Conservation (phyloP, 37 sponge, comb jelly and placozoan genomes). For the Halisarca cf. caerulea region DNA sequence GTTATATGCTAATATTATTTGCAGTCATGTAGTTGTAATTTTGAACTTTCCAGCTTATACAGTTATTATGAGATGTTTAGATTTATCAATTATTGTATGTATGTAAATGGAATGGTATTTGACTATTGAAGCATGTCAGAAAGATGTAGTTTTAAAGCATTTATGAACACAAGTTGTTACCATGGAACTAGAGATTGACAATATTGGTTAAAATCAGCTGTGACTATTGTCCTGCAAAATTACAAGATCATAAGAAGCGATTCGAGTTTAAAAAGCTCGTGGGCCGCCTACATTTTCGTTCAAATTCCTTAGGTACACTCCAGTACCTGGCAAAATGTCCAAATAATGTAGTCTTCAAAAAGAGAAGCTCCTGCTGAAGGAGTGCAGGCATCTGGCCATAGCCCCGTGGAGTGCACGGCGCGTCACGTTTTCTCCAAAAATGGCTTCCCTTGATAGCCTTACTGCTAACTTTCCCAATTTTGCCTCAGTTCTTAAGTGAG, state of each 20-base stretch:
- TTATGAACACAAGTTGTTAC: no score
- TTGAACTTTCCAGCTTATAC: background rate
- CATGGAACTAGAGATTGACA: no score
- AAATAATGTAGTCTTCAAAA: background rate
- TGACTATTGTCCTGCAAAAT: no score
- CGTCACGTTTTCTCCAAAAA: background rate
- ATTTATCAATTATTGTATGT: no score
- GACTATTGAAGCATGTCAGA: no score
- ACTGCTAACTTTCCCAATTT: background rate
- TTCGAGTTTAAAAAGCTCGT: no score
- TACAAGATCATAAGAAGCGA: no score
- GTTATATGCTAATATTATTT: background rate
- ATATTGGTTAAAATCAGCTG: no score
- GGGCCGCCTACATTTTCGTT: background rate
- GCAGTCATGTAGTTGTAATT: background rate
- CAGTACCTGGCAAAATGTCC: background rate
- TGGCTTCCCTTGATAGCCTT: background rate
- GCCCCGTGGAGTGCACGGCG: background rate
- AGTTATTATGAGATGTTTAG: background rate
- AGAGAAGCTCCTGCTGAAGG: background rate
- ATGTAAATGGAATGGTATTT: no score
- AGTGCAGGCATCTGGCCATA: background rate
- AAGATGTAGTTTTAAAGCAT: no score
- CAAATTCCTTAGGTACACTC: background rate
- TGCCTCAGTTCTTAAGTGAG: background rate